Percentiles rank a stretch among this genome's conserved stretches.
phyloP scores from a whole-genome alignment of 2,113 vertebrate species.

The Macrotus californicus region DNA sequence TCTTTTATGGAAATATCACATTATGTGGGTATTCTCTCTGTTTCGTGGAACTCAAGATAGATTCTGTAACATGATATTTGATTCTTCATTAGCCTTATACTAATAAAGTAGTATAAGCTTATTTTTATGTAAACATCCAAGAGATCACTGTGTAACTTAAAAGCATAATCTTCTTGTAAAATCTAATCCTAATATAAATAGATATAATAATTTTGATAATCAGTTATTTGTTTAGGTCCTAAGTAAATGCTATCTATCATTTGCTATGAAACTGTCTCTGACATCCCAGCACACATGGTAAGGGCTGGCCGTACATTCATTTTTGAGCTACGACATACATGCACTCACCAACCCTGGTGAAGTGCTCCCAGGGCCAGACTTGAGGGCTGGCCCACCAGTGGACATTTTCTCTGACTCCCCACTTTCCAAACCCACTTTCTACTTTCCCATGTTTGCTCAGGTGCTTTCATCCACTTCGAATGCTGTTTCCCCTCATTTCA shows the following conservation, averaged over 20 bases:
- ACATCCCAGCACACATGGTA: too few species aligned
- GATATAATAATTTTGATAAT: not conserved
- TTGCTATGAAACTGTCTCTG: not conserved
- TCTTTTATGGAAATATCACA: not conserved
- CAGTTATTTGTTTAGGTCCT: not conserved
- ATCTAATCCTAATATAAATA: not conserved
- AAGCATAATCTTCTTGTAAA: not conserved
- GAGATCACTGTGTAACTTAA: not conserved
- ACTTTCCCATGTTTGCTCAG: not conserved
- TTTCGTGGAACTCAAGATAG: not conserved
- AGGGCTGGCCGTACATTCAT: not conserved
- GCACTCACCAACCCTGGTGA: not conserved
- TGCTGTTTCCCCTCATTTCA: not conserved
- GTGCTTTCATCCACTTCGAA: not conserved
- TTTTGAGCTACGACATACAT: not conserved
- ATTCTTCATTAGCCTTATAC: not conserved
- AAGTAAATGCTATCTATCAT: not conserved
- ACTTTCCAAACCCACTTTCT: not conserved
- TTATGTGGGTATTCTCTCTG: not conserved
- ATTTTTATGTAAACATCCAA: not conserved
- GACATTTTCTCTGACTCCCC: not conserved
- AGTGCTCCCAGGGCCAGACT: not conserved
- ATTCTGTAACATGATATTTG: not conserved
- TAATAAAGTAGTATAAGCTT: not conserved
- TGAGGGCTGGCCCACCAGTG: not conserved